These are phyloP conservation scores for Solea solea DNA, from an alignment of 2,113 vertebrate species.

Conservation along the genomic window DNA sequence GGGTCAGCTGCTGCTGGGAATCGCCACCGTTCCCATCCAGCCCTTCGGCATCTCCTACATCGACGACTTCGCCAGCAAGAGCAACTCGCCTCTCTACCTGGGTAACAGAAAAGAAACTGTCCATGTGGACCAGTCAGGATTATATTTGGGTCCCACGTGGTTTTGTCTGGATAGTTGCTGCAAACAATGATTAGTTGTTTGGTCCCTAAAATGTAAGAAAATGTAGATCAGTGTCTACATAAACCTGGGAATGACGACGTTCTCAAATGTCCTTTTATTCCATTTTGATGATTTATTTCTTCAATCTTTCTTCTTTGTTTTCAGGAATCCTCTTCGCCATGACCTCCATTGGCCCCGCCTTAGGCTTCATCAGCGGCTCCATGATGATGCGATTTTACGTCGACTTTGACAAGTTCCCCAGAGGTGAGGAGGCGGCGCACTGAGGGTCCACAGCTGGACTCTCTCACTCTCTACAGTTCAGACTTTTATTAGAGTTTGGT, in stretches of 20 bases:
- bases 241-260: too few relatives aligned
- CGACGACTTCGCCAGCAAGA: constrained; percentile 89
- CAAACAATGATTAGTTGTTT: too few relatives aligned
- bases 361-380: constrained; percentile 88
- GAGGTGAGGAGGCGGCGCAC: constrained; percentile 74
- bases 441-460: background rate
- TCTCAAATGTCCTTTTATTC: too few relatives aligned
- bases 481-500: too few relatives aligned
- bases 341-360: constrained; percentile 87
- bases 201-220: too few relatives aligned
- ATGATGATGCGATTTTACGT: constrained; percentile 87
- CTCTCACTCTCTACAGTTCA: too few relatives aligned
- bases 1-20: constrained; percentile 88
- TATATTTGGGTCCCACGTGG: background rate
- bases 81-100: constrained; percentile 92
- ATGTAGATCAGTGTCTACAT: too few relatives aligned
- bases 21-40: constrained; percentile 91
- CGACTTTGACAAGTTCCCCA: constrained; percentile 85
- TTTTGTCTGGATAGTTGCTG: too few relatives aligned
- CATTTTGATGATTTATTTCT: too few relatives aligned
- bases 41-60: constrained; percentile 98
- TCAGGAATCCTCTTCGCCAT: constrained; percentile 90
- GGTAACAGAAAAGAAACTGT: constrained; percentile 63
- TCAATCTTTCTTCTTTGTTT: background rate
- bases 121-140: background rate